Percentiles rank a stretch among this genome's conserved stretches.
phyloP scores from a whole-genome alignment of 2,113 vertebrate species.

The Mesoclemmys tuberculata region DNA sequence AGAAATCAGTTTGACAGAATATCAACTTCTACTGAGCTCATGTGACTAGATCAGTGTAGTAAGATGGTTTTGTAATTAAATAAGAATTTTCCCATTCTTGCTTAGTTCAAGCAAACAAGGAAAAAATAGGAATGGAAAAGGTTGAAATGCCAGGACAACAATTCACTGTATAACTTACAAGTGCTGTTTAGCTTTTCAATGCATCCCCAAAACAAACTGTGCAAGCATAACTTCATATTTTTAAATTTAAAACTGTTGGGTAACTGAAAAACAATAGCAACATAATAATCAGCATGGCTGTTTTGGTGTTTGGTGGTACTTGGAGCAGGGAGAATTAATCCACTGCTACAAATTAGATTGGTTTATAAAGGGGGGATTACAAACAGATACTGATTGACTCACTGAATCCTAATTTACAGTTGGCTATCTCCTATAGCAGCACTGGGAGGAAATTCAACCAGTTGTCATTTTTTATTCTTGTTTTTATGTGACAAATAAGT shows the following conservation, averaged over 20 bases:
- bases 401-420: background rate
- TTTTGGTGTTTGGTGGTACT: background rate
- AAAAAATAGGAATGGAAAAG: background rate
- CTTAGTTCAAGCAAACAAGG: background rate
- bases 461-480: background rate
- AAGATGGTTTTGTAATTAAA: background rate
- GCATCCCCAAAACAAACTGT: background rate
- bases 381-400: background rate
- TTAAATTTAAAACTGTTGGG: background rate
- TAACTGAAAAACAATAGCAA: background rate
- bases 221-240: background rate
- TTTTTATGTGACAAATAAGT: background rate
- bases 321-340: background rate
- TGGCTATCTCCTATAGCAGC: background rate
- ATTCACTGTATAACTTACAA: background rate
- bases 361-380: background rate
- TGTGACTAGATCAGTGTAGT: background rate
- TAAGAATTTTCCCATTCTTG: background rate
- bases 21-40: background rate
- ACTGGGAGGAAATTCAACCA: background rate
- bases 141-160: background rate
- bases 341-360: background rate
- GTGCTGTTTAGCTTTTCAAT: background rate
- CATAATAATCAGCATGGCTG: background rate
- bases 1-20: background rate